phyloP scores from a whole-genome alignment of 2,113 vertebrate genomes.

The Eudorcas thomsonii region DNA sequence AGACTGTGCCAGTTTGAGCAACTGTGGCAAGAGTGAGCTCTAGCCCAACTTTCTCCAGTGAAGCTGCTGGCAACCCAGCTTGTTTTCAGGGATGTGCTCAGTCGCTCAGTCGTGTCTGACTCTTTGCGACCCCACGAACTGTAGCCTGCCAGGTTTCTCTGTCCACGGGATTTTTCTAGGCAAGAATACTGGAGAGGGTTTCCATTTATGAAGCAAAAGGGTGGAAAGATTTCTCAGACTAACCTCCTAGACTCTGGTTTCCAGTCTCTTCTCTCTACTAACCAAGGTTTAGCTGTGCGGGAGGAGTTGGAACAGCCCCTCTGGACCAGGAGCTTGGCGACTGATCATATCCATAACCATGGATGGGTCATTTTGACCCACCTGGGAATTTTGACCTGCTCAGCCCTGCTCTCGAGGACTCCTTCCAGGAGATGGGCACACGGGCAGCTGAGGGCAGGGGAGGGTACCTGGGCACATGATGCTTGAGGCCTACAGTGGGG shows the following conservation, averaged over 20 bases:
- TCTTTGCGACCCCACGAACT: background rate
- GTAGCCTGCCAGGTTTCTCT: background rate
- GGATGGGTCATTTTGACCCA: background rate
- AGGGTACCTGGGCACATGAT: background rate
- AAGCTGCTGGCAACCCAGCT: background rate
- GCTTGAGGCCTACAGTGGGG: background rate
- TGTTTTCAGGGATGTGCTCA: background rate
- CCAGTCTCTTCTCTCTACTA: background rate
- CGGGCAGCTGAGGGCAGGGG: background rate
- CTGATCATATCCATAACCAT: background rate
- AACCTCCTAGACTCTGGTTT: background rate
- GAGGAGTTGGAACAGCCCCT: background rate
- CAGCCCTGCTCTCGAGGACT: background rate
- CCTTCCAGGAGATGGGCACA: background rate
- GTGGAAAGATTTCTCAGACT: background rate
- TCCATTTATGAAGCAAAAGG: background rate
- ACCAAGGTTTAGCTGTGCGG: background rate
- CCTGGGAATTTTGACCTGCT: too few species aligned
- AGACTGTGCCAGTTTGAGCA: background rate
- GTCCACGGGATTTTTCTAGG: background rate
- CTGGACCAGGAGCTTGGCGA: background rate
- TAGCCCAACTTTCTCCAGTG: rapidly evolving
- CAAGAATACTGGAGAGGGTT: background rate
- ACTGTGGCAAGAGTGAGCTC: background rate
- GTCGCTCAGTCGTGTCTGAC: background rate